Evolutionary conservation across 2,797 vertebrate species (phyloP), one percentile per base, ranked within the genome.

Genomic region (Lacerta viridis): DNA sequence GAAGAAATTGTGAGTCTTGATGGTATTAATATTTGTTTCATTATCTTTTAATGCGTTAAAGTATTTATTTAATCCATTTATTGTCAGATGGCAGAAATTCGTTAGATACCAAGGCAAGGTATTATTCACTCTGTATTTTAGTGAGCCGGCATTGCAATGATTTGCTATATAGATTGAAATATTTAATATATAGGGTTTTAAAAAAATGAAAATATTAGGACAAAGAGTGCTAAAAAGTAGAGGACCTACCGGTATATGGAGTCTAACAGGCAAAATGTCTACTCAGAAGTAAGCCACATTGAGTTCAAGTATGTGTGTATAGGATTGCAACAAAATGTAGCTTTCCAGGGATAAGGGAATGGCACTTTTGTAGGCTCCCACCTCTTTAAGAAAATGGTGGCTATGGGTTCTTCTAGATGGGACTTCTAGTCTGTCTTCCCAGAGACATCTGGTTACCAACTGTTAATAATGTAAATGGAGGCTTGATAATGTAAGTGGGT

Each of bases 81-180:
- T 86, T 50, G 68, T 36, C 41, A 68, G 61, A 27, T 8, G 36
- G 39, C 76, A 79, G 64, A 71, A 69, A 80, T 69, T 50, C 20
- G n/a, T 80, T 86, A 78, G 41, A 33, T 75, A 59, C 29, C 43
- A 76, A 76, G 9, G 10, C 20, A 27, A 72, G 69, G n/a, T 33
- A 80, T 59, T 80, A 80, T 55, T 55, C 29, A 33, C 77, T 50
- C 41, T 79, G 77, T 79, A 55, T 55, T 79, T 79, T 79, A 55
- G 18, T 39, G 72, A 1, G 2, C 33, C 25, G 66, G 13, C 5
- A 82, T 68, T 81, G 29, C 29, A 68, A 68, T 43, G 27, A 43
- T n/a, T 82, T 17, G 27, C 43, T 43, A 8, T 66, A 68, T 27
- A 82, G 68, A 82, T 72, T 11, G 6, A n/a, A 3, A 69, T n/a